Base-by-base conservation (phyloP, 1,140 invertebrate species). In the Philaenus spumarius region DNA sequence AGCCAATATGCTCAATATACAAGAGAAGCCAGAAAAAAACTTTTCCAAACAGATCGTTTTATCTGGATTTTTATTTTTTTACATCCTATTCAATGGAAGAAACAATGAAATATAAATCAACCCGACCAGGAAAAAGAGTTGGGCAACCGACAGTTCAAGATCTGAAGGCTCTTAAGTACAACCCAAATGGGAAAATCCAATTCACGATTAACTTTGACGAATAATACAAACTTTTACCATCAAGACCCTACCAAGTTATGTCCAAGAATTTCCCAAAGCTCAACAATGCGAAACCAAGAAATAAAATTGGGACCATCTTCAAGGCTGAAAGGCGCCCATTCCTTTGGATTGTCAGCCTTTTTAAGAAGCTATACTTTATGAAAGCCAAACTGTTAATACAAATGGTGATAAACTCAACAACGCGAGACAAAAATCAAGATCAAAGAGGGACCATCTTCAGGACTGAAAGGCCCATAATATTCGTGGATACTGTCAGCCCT, bases 11-110 rank as follows among this genome's bases (percentile, higher is more conserved):
- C 26, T 6, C 14, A 20, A 22, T 50, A 54, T 15, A 61, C 40
- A 30, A 19, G 34, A 58, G 22, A 37, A 57, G 56, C 12, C 1
- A 51, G 43, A 30, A 58, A 37, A 3, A 26, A 61, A 61, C 53
- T 19, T 56, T 55, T 20, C 57, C 64, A 15, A 64, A 66, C 40
- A 40, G 52, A 20, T 45, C 54, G 1, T 45, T 59, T 17, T 58
- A 61, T 46, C 37, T 63, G 35, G 20, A 45, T 17, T 43, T 61
- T 30, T 30, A 34, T n/a, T 56, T 57, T 58, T 65, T 65, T 55
- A n/a, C 3, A 11, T 15, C 17, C 62, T 23, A 65, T 62, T 58
- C 15, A 24, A 12, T 48, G 7, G 1, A 50, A 58, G 20, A 50
- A 17, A 39, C 23, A 11, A 43, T 43, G 4, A 40, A 2, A 12